A percentile compares a stretch with the other conserved stretches of the same genome.
Conservation (phyloP, 2,888 invertebrate species). For the Anoplius nigerrimus region DNA sequence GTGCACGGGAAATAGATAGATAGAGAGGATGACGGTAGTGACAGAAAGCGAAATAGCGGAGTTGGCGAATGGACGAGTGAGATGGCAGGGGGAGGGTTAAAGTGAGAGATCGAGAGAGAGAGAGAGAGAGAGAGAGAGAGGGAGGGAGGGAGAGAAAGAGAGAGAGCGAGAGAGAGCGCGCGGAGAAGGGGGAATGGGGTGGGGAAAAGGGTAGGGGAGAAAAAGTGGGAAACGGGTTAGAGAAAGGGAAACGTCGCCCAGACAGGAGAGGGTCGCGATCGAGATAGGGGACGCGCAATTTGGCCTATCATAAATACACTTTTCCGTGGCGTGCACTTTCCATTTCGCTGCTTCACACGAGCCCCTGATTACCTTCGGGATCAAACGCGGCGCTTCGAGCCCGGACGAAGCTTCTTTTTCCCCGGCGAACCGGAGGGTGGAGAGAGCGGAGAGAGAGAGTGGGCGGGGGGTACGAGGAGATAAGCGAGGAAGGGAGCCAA, state of each 20-base stretch:
- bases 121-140: no score
- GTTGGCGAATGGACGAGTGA: no score
- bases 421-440: slow-evolving; percentile 16
- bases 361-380: slow-evolving; percentile 50
- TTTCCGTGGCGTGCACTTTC: slow-evolving; percentile 47
- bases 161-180: no score
- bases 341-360: slow-evolving; percentile 48
- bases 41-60: not conserved
- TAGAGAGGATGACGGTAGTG: not conserved
- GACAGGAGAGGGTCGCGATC: not conserved
- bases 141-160: no score
- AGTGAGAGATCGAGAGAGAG: no score
- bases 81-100: no score
- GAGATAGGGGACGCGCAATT: slow-evolving; percentile 30
- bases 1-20: slow-evolving; percentile 7
- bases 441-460: not conserved
- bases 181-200: no score
- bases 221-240: not conserved
- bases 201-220: no score
- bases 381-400: slow-evolving; percentile 48
- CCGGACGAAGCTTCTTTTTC: slow-evolving; percentile 35
- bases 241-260: not conserved
- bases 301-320: slow-evolving; percentile 46
- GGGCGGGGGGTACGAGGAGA: not conserved
- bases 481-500: not conserved